phyloP scores from a whole-genome alignment of 1,140 invertebrate genomes.

The Melitaea cinxia region DNA sequence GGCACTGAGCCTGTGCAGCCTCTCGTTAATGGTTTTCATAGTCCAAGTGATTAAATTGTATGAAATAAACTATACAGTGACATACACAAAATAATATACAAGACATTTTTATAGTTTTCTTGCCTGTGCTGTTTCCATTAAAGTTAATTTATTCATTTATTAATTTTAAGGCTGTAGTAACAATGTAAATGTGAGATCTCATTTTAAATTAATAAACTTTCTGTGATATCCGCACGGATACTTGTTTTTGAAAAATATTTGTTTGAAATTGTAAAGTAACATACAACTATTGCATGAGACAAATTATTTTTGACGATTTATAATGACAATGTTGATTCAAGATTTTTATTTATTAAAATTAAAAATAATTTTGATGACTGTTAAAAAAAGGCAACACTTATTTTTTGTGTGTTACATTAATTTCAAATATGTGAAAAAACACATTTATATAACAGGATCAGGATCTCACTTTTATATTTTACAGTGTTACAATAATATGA shows the following conservation, averaged over 20 bases:
- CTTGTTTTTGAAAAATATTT: slow-evolving; percentile 38
- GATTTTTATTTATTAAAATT: too few species aligned
- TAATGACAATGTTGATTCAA: too few species aligned
- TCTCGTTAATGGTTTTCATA: slow-evolving; percentile 71
- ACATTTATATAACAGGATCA: neutral
- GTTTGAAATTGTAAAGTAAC: neutral
- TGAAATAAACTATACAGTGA: neutral
- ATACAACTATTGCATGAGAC: too few species aligned
- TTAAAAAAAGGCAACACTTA: neutral
- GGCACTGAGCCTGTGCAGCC: slow-evolving; percentile 42
- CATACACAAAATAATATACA: slow-evolving; percentile 28
- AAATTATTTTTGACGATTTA: too few species aligned
- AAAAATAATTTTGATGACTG: too few species aligned
- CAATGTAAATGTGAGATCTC: slow-evolving; percentile 74
- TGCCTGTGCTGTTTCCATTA: slow-evolving; percentile 46
- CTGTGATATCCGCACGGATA: slow-evolving; percentile 68
- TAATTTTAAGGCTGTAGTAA: slow-evolving; percentile 45
- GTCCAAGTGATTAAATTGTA: slow-evolving; percentile 57
- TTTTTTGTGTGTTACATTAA: neutral
- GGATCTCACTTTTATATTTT: slow-evolving; percentile 74
- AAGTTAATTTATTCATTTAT: neutral
- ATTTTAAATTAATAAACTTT: slow-evolving; percentile 55
- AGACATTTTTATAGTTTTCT: slow-evolving; percentile 47
- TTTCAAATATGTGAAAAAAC: neutral
- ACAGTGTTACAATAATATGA: slow-evolving; percentile 26